A percentile compares a stretch with the other conserved stretches of the same genome.
Conservation (phyloP, 2,888 invertebrate species). For the Phlogophora meticulosa region DNA sequence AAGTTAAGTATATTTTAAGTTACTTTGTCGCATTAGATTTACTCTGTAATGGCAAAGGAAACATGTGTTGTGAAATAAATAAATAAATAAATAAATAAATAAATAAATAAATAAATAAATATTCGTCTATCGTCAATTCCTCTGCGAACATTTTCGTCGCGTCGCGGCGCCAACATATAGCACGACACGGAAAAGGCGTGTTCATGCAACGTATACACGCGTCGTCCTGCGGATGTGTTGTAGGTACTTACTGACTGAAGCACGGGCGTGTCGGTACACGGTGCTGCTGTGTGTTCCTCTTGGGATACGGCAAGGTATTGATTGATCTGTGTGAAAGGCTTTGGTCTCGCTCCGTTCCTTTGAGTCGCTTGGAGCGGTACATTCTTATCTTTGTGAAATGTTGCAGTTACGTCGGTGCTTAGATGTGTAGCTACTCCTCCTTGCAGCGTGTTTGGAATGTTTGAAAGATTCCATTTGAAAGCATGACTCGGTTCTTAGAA, state of each 20-base stretch:
- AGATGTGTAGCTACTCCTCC: constrained; percentile 11
- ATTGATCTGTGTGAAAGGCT: constrained; percentile 60
- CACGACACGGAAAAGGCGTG: constrained; percentile 57
- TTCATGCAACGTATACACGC: constrained; percentile 47
- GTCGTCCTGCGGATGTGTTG: constrained; percentile 37
- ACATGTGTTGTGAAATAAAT: no score
- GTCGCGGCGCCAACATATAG: constrained; percentile 20
- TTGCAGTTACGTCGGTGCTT: constrained; percentile 32
- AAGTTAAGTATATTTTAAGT: no score
- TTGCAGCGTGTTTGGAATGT: constrained; percentile 37
- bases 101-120: constrained; percentile 4
- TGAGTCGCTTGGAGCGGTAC: constrained; percentile 43
- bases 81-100: no score
- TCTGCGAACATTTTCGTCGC: constrained; percentile 23
- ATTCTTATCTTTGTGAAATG: constrained; percentile 54
- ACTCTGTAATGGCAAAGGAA: no score
- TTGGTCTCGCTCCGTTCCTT: constrained; percentile 54
- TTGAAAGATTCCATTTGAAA: constrained; percentile 25
- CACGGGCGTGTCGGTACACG: constrained; percentile 24
- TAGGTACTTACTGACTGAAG: constrained; percentile 16
- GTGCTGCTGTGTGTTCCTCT: constrained; percentile 50
- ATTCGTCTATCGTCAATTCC: constrained; percentile 30
- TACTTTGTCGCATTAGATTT: no score
- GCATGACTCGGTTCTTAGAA: constrained; percentile 4
- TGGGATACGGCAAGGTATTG: constrained; percentile 48